Evolutionary conservation across 1,140 invertebrate genomes (phyloP).

Genomic region (Cardiocondyla obscurior): DNA sequence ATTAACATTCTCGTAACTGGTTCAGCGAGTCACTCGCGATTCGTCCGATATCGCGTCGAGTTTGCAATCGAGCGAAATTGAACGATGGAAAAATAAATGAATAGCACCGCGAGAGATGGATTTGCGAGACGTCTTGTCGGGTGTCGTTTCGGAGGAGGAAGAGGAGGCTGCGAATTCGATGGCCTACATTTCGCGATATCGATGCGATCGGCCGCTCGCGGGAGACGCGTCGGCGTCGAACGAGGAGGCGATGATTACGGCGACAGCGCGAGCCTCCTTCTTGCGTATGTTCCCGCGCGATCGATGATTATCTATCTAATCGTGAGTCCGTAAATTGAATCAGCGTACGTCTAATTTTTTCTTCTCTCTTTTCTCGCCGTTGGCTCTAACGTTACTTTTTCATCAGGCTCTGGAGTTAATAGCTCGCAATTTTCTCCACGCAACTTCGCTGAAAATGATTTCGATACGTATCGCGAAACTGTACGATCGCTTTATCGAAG

Average conservation of each 20-base stretch:
- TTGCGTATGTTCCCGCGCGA: conserved; percentile 17
- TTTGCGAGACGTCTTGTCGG: neutral
- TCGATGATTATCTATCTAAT: conserved; percentile 32
- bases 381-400: neutral
- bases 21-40: conserved; percentile 20
- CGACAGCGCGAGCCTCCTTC: neutral
- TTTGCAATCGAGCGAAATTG: conserved; percentile 27
- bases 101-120: neutral
- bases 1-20: conserved; percentile 25
- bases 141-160: neutral
- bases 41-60: conserved; percentile 19
- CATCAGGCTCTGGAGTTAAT: neutral
- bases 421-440: neutral
- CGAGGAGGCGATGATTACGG: neutral
- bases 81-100: conserved; percentile 19
- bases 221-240: conserved; percentile 19
- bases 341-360: neutral
- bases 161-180: neutral
- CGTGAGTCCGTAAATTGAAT: conserved; percentile 47
- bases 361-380: neutral
- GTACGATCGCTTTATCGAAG: neutral
- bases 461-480: neutral
- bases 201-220: neutral
- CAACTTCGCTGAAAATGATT: conserved; percentile 25
- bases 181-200: conserved; percentile 11